Percentiles rank a stretch among this genome's conserved stretches.
Conservation (phyloP, 1,140 invertebrate genomes). For the Aphaenogaster floridana region DNA sequence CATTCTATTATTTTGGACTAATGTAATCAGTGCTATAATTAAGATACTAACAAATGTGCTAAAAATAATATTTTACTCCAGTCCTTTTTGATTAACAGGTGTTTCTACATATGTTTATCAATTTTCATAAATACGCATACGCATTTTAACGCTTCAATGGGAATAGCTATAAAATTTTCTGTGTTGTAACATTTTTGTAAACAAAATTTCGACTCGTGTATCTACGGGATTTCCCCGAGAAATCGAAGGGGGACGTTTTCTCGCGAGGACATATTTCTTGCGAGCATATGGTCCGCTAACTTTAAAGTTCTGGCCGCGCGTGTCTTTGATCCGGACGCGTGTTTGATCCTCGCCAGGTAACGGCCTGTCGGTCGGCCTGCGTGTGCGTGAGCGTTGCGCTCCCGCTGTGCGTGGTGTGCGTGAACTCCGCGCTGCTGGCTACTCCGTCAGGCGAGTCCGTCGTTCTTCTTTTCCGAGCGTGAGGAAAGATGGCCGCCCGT, state of each 20-base stretch:
- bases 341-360: slow-evolving; percentile 32
- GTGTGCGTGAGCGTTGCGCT: slow-evolving; percentile 9
- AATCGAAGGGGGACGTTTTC: background rate
- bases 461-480: slow-evolving; percentile 53
- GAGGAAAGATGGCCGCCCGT: slow-evolving; percentile 42
- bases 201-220: no score
- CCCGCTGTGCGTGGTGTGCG: background rate
- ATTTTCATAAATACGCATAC: no score
- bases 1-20: no score
- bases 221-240: background rate
- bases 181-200: no score
- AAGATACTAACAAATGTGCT: no score
- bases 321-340: background rate
- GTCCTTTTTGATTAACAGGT: no score
- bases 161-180: no score
- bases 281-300: background rate
- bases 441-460: slow-evolving; percentile 28
- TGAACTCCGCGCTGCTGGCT: slow-evolving; percentile 4
- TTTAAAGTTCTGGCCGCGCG: background rate
- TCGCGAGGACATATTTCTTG: background rate
- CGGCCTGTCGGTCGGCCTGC: background rate
- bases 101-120: no score
- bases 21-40: no score
- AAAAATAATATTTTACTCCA: no score
- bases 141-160: no score